Conservation (phyloP, 1,140 invertebrate genomes). For the Meloidogyne chitwoodi region DNA sequence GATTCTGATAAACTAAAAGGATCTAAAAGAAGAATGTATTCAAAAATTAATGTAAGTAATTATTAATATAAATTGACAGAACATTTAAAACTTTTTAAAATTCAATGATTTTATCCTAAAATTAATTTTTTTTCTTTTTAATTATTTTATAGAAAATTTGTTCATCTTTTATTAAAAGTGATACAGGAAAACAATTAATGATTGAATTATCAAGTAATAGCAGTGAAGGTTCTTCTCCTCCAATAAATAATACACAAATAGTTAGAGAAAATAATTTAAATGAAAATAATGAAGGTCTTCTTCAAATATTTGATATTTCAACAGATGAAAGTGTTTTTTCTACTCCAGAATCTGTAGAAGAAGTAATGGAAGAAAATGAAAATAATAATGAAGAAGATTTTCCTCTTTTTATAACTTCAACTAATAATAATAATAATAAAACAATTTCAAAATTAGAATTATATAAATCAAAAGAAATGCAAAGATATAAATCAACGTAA, state of each 20-base stretch:
- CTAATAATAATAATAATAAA: neutral
- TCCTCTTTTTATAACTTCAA: neutral
- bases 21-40: slow-evolving; percentile 49
- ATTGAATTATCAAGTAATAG: neutral
- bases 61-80: too few species aligned
- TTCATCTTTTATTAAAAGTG: slow-evolving; percentile 43
- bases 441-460: neutral
- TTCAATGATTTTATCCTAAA: too few species aligned
- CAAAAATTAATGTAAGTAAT: neutral
- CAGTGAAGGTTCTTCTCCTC: neutral
- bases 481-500: slow-evolving; percentile 18
- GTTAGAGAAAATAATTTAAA: neutral
- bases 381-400: neutral
- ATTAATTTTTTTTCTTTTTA: neutral
- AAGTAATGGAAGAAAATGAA: neutral
- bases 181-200: slow-evolving; percentile 14
- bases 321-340: neutral
- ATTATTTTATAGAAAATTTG: slow-evolving; percentile 63
- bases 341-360: neutral
- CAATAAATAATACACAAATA: neutral
- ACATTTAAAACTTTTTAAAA: too few species aligned
- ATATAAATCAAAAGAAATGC: neutral
- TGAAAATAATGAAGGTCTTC: neutral
- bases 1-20: slow-evolving; percentile 73
- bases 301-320: neutral